Conservation (phyloP, 2,888 invertebrate species). For the Peribatodes rhomboidaria region DNA sequence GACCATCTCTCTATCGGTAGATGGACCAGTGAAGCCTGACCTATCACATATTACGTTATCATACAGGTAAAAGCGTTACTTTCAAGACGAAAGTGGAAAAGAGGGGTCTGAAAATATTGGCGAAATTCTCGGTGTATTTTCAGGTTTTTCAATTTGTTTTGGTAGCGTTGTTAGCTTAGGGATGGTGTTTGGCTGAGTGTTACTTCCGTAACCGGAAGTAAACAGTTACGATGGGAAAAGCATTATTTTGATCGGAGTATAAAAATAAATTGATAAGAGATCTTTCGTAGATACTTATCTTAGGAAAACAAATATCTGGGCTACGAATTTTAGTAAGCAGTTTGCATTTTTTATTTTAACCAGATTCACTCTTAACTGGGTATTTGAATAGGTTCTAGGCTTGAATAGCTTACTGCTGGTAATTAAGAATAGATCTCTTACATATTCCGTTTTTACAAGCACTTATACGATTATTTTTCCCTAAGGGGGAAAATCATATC, state of each 20-base stretch:
- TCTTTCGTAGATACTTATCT: background rate
- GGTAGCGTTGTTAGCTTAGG: constrained; percentile 24
- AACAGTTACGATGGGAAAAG: constrained; percentile 2
- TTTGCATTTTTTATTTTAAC: too few species aligned
- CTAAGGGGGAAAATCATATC: too few species aligned
- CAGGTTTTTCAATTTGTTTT: constrained; percentile 25
- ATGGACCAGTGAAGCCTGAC: constrained; percentile 25
- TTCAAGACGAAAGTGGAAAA: background rate
- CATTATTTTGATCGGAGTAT: background rate
- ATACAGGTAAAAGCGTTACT: background rate
- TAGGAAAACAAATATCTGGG: too few species aligned
- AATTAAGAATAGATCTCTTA: too few species aligned
- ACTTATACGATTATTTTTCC: too few species aligned
- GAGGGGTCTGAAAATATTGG: constrained; percentile 21
- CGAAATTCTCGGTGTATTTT: constrained; percentile 22
- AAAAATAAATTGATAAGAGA: background rate
- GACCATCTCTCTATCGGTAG: constrained; percentile 43
- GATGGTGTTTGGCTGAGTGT: constrained; percentile 9
- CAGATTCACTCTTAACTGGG: too few species aligned
- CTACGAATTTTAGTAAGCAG: background rate
- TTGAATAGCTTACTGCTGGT: too few species aligned
- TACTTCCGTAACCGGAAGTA: constrained; percentile 5
- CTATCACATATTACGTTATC: constrained; percentile 27
- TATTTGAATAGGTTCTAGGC: too few species aligned
- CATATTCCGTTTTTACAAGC: too few species aligned